Base-by-base conservation (phyloP, 2,888 invertebrate species). In the Cyclophora punctaria region DNA sequence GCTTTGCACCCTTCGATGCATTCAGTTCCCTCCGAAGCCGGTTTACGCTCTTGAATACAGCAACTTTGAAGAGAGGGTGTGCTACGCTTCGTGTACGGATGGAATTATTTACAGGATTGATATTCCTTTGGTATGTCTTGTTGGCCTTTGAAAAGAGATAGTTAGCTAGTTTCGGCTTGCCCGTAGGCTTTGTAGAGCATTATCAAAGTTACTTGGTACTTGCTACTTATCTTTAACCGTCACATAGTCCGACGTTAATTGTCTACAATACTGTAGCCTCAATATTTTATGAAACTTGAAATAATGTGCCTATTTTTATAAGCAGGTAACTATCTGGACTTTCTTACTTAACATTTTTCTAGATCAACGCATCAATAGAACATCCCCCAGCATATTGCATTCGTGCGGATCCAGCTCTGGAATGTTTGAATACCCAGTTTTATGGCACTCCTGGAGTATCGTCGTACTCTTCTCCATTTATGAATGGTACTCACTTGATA, bases 21-120 rank as follows among this genome's bases (percentile, higher is more conserved):
- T 85, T 34, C 88, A 88, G 69, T 87, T 85, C 51, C 88, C 88
- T 0, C 80, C 82, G 0, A 84, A 78, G 52, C 85, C 88, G 0
- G 62, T 88, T 3, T 83, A 82, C 53, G 71, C 86, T 5, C 50
- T 88, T n/a, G 72, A 75, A 51, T 87, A 75, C 67, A 86, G 87
- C 53, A 62, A 53, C 6, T 45, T 53, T 7, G 85, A 88, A 51
- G 79, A 81, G 7, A 71, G 78, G 48, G 60, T 88, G 48, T 88
- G 86, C 56, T 88, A 84, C 50, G 88, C 88, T 2, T 73, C 83
- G 2, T 83, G 86, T 60, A 76, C 75, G 64, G 87, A 88, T 41
- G 86, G 86, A 2, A 60, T 64, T 6, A 61, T 88, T 2, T 88
- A 88, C 63, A 67, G 85, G 34, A 75, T 88, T 48, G 82, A 84